Percentiles rank a stretch among this genome's conserved stretches.
phyloP scores from a whole-genome alignment of 2,797 vertebrate genomes.

The Natrix natrix region DNA sequence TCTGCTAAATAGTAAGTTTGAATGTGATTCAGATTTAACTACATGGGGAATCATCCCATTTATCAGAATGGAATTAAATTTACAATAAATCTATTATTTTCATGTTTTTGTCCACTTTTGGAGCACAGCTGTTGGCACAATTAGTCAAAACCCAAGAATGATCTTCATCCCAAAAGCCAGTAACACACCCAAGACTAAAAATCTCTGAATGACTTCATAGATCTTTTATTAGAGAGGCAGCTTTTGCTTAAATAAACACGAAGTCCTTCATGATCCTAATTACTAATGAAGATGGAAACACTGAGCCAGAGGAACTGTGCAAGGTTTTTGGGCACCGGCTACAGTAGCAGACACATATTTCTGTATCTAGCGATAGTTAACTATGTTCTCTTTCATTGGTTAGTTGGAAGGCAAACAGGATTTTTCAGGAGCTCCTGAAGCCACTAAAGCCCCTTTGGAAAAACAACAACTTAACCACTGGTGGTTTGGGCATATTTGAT shows the following conservation, averaged over 20 bases:
- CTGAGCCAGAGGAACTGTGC: background rate
- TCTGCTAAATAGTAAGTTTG: background rate
- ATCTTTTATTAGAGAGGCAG: background rate
- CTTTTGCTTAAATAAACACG: background rate
- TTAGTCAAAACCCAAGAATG: background rate
- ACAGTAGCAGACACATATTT: background rate
- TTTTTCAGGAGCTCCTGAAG: constrained; percentile 55
- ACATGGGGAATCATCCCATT: background rate
- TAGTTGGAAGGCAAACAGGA: constrained; percentile 23
- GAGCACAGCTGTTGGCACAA: background rate
- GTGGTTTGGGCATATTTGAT: constrained; percentile 52
- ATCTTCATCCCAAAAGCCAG: background rate
- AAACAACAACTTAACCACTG: constrained; percentile 40
- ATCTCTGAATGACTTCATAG: background rate
- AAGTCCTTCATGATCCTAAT: background rate
- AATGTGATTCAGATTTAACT: background rate
- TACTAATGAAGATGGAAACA: background rate
- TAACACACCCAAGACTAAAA: background rate
- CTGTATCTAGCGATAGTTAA: background rate
- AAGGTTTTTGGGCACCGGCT: background rate
- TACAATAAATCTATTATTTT: background rate
- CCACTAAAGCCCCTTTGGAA: constrained; percentile 43
- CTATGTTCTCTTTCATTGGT: constrained; percentile 38
- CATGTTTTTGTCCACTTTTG: background rate
- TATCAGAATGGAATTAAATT: background rate